Evolutionary conservation across 92 coral and sea anemone species (phyloP), one percentile per base, ranked within the genome.

Genomic region (Bergia puertoricense): DNA sequence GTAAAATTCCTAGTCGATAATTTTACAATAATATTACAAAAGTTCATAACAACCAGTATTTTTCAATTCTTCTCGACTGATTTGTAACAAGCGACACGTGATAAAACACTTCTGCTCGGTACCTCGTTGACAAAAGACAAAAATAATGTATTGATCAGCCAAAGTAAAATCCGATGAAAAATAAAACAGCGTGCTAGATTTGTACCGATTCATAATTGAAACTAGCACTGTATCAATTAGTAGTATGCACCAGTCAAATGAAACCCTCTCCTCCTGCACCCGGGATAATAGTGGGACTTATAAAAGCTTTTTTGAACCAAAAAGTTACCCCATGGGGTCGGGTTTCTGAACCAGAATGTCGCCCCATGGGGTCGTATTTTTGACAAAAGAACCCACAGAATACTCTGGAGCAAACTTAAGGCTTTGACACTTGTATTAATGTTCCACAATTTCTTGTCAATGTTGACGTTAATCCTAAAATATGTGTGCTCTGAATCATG

Each of bases 11-110:
- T 59, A 40, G 74, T 81, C 51, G 46, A 81, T 40, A 81, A 79
- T 79, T 79, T 45, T 56, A 80, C 85, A 80, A 57, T 56, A 48
- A 80, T 30, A 37, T 51, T 80, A 80, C 85, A 80, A 80, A 79
- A 79, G 69, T 80, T 80, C 80, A 76, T 76, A 76, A 43, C 43
- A 48, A 62, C 85, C 22, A 16, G 69, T 37, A 62, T 62, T 22
- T 76, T n/a, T 20, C 80, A 39, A 76, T 76, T 42, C 54, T 18
- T 45, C 22, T 76, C 10, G 46, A 75, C 36, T 75, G 79, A 75
- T 75, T 75, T 76, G 50, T 39, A 76, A 62, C 46, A 13, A 43
- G 80, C 42, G 23, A 76, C 36, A 16, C 14, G 80, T 76, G 80
- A 16, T 76, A 76, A 76, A 76, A 76, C 46, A 76, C 0, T 76